A percentile compares a stretch with the other conserved stretches of the same genome.
phyloP scores from a whole-genome alignment of 2,888 invertebrate species.

The Dasysyrphus albostriatus region DNA sequence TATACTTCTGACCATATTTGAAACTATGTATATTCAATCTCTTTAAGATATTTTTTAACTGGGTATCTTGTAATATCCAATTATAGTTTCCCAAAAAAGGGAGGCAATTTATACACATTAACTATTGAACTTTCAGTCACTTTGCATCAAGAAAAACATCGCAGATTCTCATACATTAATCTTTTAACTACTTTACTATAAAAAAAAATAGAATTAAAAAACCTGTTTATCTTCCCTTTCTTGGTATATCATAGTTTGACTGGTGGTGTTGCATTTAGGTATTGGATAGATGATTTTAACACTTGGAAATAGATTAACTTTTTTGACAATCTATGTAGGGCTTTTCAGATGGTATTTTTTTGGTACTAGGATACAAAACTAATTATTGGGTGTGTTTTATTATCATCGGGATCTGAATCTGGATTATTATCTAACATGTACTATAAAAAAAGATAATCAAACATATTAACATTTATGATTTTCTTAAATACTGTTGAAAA shows the following conservation, averaged over 20 bases:
- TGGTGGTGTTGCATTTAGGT: neutral
- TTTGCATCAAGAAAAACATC: neutral
- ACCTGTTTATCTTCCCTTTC: slow-evolving; percentile 24
- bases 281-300: neutral
- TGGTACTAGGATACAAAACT: too few relatives aligned
- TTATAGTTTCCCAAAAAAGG: neutral
- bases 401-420: too few relatives aligned
- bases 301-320: too few relatives aligned
- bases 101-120: neutral
- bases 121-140: neutral
- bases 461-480: too few relatives aligned
- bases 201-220: neutral
- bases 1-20: slow-evolving; percentile 31
- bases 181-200: neutral
- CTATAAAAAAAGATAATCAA: too few relatives aligned
- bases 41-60: neutral
- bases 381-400: too few relatives aligned
- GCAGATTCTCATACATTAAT: slow-evolving; percentile 3
- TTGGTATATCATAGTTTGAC: neutral
- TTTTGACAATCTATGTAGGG: too few relatives aligned
- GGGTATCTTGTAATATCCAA: neutral
- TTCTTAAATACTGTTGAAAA: too few relatives aligned
- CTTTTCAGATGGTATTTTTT: too few relatives aligned
- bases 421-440: too few relatives aligned
- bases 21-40: slow-evolving; percentile 37